Evolutionary conservation across 2,888 invertebrate species (phyloP), one percentile per base, ranked within the genome.

Genomic region (Latrodectus elegans): DNA sequence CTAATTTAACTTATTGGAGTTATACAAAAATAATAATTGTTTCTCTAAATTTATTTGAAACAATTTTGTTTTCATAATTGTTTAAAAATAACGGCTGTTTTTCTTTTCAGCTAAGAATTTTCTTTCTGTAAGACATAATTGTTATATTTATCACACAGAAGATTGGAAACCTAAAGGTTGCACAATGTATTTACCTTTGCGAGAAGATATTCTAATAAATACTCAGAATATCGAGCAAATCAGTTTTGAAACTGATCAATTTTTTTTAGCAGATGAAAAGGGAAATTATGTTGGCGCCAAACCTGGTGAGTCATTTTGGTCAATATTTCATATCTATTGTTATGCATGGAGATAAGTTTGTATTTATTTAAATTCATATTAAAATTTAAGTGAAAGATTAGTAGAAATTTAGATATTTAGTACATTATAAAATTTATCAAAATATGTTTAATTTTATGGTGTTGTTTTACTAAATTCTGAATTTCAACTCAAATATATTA

Each of bases 281-380:
- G 90, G 90, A 75, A 90, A 90, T 53, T 90, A 90, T 84, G 89
- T 90, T 53, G 90, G 90, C 15, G 90, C 90, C 51, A 90, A 90
- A 81, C 89, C 90, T 70, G 90, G 90, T 89, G 76, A 53, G 71
- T 49, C 49, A 52, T 22, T 22, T 51, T 10, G 12, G 14, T n/a
- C 12, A 55, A 74, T 53, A 60, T 17, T 72, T 51, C 0, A 15
- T n/a, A n/a, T 52, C 9, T 38, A 70, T 22, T n/a, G 67, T 55
- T 14, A 3, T 14, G 55, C 55, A n/a, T 14, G 6, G 55, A 55
- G 55, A 22, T 1, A 22, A 22, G 22, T 22, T 22, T 22, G 22
- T 22, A 22, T 22, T 22, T 22, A 1, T 1, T 22, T 0, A 22
- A 22, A 22, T 22, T 22, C 1, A 22, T 22, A 22, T 22, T 22